phyloP scores from a whole-genome alignment of 1,140 invertebrate genomes.

The Eufriesea mexicana region DNA sequence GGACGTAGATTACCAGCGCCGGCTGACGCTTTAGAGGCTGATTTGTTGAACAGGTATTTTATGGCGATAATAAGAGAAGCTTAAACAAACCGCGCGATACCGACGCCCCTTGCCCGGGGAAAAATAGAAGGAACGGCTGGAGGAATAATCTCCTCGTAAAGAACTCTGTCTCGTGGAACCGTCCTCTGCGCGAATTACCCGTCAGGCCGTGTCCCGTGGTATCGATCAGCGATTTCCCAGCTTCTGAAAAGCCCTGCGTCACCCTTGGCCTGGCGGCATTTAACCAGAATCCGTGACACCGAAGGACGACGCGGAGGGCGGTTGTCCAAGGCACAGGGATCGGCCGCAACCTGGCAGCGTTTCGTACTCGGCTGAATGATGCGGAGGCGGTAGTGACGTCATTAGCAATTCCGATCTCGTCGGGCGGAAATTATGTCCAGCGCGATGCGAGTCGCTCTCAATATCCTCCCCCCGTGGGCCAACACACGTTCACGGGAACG shows the following conservation, averaged over 20 bases:
- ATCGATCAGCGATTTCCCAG: conserved; percentile 11
- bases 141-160: not conserved
- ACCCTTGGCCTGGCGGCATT: not conserved
- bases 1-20: not conserved
- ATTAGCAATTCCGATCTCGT: conserved; percentile 84
- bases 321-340: not conserved
- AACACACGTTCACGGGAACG: conserved; percentile 38
- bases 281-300: not conserved
- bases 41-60: not conserved
- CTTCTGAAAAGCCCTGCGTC: conserved; percentile 1
- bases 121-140: too few species aligned
- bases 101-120: too few species aligned
- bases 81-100: too few species aligned
- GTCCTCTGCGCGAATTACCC: not conserved
- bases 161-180: not conserved
- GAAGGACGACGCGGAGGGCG: not conserved
- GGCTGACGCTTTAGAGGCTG: not conserved
- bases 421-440: conserved; percentile 83
- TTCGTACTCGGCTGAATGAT: conserved; percentile 73
- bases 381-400: conserved; percentile 81
- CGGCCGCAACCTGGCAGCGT: conserved; percentile 19
- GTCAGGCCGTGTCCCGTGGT: not conserved
- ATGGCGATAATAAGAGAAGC: not conserved
- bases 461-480: conserved; percentile 76
- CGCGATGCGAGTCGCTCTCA: conserved; percentile 81